Evolutionary conservation across 2,888 invertebrate species (phyloP).

Genomic region (Pollenia amentaria): DNA sequence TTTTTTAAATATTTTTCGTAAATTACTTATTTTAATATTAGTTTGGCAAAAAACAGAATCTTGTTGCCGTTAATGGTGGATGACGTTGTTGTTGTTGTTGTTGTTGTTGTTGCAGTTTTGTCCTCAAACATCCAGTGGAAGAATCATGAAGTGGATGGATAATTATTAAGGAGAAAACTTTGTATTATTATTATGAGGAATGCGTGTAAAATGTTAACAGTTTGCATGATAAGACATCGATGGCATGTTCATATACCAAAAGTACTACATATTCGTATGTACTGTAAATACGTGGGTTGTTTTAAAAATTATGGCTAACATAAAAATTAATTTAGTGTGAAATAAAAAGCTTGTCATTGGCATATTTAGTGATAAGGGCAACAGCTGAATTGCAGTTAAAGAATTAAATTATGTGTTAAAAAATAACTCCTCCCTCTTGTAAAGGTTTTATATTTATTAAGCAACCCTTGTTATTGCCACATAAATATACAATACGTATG

Average conservation of each 20-base stretch:
- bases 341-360: conserved; percentile 21
- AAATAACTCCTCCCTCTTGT: conserved; percentile 43
- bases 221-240: conserved; percentile 70
- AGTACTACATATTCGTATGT: conserved; percentile 7
- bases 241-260: conserved; percentile 38
- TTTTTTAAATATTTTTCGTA: conserved; percentile 23
- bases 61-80: conserved; percentile 33
- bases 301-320: conserved; percentile 19
- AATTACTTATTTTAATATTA: conserved; percentile 72
- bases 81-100: conserved; percentile 33
- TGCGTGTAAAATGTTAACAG: conserved; percentile 73
- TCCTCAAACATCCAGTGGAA: conserved; percentile 57
- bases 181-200: conserved; percentile 65
- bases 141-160: conserved; percentile 56
- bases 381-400: neutral
- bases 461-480: conserved; percentile 46
- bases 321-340: neutral
- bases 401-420: conserved; percentile 1
- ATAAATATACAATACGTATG: neutral
- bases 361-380: neutral
- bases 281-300: conserved; percentile 36
- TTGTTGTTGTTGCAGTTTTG: conserved; percentile 42
- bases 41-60: conserved; percentile 19
- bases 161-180: conserved; percentile 68
- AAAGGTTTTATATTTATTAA: conserved; percentile 28